These are phyloP conservation scores for Tachina lurida DNA, from an alignment of 2,888 invertebrate species.

Conservation along the genomic window DNA sequence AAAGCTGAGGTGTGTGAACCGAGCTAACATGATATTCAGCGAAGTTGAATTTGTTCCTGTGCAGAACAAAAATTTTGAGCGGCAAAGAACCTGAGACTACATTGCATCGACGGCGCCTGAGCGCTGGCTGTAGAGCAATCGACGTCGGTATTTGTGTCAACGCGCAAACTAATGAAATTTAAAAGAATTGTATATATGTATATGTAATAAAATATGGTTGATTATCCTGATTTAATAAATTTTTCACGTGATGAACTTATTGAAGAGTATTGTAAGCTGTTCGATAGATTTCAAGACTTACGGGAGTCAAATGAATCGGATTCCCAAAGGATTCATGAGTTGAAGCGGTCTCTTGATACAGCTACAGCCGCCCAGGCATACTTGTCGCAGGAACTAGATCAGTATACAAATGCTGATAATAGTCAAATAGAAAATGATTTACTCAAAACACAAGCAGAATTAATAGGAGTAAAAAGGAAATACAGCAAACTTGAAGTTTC, in stretches of 20 bases:
- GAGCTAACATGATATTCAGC: too few species aligned
- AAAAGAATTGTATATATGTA: background rate
- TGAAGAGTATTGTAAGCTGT: slow-evolving; percentile 79
- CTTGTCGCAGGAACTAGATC: slow-evolving; percentile 80
- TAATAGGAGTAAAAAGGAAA: slow-evolving; percentile 76
- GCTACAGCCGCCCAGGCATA: slow-evolving; percentile 78
- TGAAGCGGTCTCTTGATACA: slow-evolving; percentile 80
- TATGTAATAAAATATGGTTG: slow-evolving; percentile 43
- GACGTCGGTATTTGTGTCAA: background rate
- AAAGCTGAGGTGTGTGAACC: too few species aligned
- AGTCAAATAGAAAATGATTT: slow-evolving; percentile 57
- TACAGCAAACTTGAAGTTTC: slow-evolving; percentile 71
- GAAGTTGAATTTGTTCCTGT: too few species aligned
- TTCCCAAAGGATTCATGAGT: slow-evolving; percentile 80
- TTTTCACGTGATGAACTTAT: slow-evolving; percentile 78
- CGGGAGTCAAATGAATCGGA: slow-evolving; percentile 77
- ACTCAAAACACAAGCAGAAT: slow-evolving; percentile 72
- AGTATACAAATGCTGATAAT: slow-evolving; percentile 72
- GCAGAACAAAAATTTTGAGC: too few species aligned
- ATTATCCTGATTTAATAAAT: slow-evolving; percentile 73
- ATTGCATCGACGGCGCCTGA: too few species aligned
- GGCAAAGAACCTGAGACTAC: too few species aligned
- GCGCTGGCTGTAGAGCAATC: too few species aligned
- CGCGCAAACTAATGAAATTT: slow-evolving; percentile 3
- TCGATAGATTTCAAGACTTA: slow-evolving; percentile 76